Evolutionary conservation across 2,888 invertebrate genomes (phyloP).

Genomic region (Macaria notata): DNA sequence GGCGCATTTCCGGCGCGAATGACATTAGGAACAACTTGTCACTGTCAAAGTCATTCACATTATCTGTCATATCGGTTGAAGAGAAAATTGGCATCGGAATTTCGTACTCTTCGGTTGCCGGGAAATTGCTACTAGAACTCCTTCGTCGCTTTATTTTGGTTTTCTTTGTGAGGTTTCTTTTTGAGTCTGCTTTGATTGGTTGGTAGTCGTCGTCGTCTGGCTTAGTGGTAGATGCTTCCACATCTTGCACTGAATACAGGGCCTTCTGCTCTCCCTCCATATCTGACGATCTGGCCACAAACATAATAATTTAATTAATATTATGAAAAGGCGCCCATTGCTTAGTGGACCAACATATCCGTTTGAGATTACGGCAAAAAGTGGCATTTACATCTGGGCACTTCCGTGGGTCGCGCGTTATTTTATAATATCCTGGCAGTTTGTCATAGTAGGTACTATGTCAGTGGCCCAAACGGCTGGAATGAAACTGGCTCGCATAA

Average conservation of each 20-base stretch:
- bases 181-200: constrained; percentile 1
- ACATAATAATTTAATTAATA: background rate
- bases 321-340: background rate
- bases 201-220: constrained; percentile 21
- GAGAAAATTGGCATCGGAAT: constrained; percentile 52
- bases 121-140: constrained; percentile 32
- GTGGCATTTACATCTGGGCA: too few species aligned
- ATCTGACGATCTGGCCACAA: constrained; percentile 8
- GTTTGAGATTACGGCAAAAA: too few species aligned
- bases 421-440: too few species aligned
- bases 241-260: constrained; percentile 9
- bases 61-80: constrained; percentile 45
- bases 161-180: constrained; percentile 34
- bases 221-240: constrained; percentile 2
- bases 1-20: constrained; percentile 71
- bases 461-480: too few species aligned
- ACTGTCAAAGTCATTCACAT: constrained; percentile 50
- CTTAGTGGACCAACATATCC: too few species aligned
- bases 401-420: too few species aligned
- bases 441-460: too few species aligned
- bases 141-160: constrained; percentile 40
- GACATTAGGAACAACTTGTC: constrained; percentile 68
- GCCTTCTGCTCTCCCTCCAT: constrained; percentile 15
- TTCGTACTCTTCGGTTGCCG: constrained; percentile 55
- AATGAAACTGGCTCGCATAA: too few species aligned